Conservation (phyloP, 2,888 invertebrate species). For the Thecophora atra region DNA sequence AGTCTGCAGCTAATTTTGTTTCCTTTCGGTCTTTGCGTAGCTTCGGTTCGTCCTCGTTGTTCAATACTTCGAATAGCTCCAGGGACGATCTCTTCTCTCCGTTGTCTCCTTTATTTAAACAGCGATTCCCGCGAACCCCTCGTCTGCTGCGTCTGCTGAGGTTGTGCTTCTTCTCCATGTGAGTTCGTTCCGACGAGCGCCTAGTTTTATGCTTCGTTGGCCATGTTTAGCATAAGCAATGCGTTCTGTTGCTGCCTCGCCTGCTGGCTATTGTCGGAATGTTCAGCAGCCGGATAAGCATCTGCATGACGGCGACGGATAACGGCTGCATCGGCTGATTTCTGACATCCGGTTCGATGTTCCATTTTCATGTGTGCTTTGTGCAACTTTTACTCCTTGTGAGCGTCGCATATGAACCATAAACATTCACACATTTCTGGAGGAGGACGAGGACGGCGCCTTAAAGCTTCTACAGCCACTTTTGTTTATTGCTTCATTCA, state of each 20-base stretch:
- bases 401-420: no score
- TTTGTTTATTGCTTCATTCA: no score
- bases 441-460: no score
- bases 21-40: not conserved
- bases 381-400: not conserved
- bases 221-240: slow-evolving; percentile 29
- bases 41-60: not conserved
- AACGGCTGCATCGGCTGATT: not conserved
- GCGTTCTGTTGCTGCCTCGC: slow-evolving; percentile 10
- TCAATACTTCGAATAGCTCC: not conserved
- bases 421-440: no score
- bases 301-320: not conserved
- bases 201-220: slow-evolving; percentile 34
- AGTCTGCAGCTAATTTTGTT: no score
- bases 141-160: not conserved
- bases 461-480: no score
- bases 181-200: slow-evolving; percentile 1
- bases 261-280: not conserved
- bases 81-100: not conserved
- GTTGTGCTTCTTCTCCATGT: not conserved
- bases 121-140: not conserved
- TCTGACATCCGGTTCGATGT: not conserved
- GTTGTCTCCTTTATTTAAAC: not conserved
- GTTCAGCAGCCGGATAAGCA: not conserved
- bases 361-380: not conserved